These are phyloP conservation scores for Tanypteryx hageni DNA, from an alignment of 2,888 invertebrate genomes.

Conservation along the genomic window DNA sequence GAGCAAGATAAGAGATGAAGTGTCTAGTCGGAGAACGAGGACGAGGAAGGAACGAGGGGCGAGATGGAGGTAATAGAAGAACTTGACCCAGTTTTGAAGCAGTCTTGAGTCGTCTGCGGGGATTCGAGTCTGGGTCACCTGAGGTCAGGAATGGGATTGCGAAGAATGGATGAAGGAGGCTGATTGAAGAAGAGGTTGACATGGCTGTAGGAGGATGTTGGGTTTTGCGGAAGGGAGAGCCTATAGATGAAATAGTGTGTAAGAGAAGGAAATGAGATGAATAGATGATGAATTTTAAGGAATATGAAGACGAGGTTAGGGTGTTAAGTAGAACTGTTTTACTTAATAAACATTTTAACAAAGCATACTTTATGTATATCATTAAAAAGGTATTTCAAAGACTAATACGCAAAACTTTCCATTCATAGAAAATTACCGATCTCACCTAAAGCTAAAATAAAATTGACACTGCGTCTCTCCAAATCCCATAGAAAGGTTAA, in stretches of 20 bases:
- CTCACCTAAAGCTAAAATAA: too few species aligned
- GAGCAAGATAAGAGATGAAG: background rate
- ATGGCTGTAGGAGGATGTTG: background rate
- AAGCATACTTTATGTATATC: too few species aligned
- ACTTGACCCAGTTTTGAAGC: slow-evolving; percentile 11
- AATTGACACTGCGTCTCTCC: too few species aligned
- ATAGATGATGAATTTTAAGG: too few species aligned
- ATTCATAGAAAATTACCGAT: too few species aligned
- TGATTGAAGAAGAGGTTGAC: background rate
- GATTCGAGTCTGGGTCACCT: slow-evolving; percentile 27
- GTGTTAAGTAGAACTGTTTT: background rate
- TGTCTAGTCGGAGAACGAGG: background rate
- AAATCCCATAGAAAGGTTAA: too few species aligned
- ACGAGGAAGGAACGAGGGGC: background rate
- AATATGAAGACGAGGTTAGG: background rate
- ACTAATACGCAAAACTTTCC: too few species aligned
- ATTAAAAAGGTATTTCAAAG: too few species aligned
- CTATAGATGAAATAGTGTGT: too few species aligned
- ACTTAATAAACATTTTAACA: too few species aligned
- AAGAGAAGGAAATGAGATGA: too few species aligned
- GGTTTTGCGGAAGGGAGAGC: background rate
- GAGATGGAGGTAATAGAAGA: background rate
- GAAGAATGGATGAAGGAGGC: background rate
- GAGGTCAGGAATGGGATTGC: background rate
- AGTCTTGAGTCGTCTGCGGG: slow-evolving; percentile 12